Conservation (phyloP, 2,888 invertebrate species). For the Cryptocheilus praepositus region DNA sequence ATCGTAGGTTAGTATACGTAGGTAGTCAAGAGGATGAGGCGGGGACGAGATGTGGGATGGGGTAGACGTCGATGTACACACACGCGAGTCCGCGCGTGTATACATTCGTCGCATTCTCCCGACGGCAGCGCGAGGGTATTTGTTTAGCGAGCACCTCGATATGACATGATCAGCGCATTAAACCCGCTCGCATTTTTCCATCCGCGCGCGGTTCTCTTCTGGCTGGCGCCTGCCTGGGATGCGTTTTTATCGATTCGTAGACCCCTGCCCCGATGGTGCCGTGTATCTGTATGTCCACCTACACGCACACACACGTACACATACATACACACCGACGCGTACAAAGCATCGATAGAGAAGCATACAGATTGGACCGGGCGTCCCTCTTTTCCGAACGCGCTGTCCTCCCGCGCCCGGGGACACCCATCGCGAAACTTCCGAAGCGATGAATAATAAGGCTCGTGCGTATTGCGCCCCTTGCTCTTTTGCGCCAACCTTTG, state of each 20-base stretch:
- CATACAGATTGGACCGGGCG: constrained; percentile 72
- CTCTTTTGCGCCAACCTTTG: constrained; percentile 1
- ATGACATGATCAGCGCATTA: constrained; percentile 75
- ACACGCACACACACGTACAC: too few species aligned
- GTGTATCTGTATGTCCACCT: constrained; percentile 59
- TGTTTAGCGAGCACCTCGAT: constrained; percentile 71
- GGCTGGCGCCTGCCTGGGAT: constrained; percentile 74
- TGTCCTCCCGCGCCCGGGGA: constrained; percentile 40
- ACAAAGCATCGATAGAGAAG: constrained; percentile 71
- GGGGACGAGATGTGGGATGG: not conserved
- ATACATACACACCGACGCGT: constrained; percentile 49
- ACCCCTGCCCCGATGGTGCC: constrained; percentile 67
- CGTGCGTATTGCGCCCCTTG: not conserved
- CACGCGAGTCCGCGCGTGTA: constrained; percentile 27
- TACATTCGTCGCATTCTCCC: constrained; percentile 37
- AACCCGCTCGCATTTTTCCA: constrained; percentile 72
- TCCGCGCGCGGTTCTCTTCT: constrained; percentile 58
- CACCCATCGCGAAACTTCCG: constrained; percentile 56
- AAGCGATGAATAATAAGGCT: constrained; percentile 54
- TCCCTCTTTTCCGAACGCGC: constrained; percentile 55
- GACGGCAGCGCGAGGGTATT: constrained; percentile 58
- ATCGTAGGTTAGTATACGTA: too few species aligned
- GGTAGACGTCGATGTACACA: not conserved
- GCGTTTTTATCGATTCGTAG: constrained; percentile 75
- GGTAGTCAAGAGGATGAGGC: not conserved